Base-by-base conservation (phyloP, 2,888 invertebrate species). In the Podabrus alpinus region DNA sequence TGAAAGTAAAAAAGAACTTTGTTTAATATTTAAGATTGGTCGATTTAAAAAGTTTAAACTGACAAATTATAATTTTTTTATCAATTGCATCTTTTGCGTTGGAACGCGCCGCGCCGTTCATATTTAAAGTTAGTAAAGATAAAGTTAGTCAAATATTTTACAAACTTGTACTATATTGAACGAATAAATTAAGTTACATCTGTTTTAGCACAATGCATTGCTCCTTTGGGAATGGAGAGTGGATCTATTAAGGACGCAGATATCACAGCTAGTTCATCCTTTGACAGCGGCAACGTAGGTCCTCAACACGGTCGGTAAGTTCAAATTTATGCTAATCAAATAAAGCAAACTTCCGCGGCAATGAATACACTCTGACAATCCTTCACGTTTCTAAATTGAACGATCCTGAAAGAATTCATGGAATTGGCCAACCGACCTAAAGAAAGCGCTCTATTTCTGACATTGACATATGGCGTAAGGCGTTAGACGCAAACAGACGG, bases 181-280 rank as follows among this genome's bases (percentile, higher is more conserved):
- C 45, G 45, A 45, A 68, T 19, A 59, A 69, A 67, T 75, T 72
- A 25, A 72, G 21, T 67, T 70, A 68, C 61, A 66, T 62, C 68
- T 87, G 85, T 90, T 89, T 78, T 92, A 95, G 95, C 93, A 84
- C 92, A 94, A 90, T 95, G 95, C 88, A 92, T 92, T 85, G 92
- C 91, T 79, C 92, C 95, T 71, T 90, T 97, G 85, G 97, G 97
- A 78, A 95, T 97, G 95, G 94, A 95, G 89, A 93, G 93, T 83
- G 94, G 94, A 78, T 90, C 90, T 82, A 96, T 97, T 85, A 91
- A 92, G 82, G 95, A 96, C 89, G 89, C 90, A 82, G 95, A 95
- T 87, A 92, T 96, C 86, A 92, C 92, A 77, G 95, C 96, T 81
- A 95, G 95, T 87, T 95, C 96, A 69, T 94, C 94, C 82, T 95